phyloP scores from a whole-genome alignment of 2,888 invertebrate species.

The Rhimphoctona megacephalus region DNA sequence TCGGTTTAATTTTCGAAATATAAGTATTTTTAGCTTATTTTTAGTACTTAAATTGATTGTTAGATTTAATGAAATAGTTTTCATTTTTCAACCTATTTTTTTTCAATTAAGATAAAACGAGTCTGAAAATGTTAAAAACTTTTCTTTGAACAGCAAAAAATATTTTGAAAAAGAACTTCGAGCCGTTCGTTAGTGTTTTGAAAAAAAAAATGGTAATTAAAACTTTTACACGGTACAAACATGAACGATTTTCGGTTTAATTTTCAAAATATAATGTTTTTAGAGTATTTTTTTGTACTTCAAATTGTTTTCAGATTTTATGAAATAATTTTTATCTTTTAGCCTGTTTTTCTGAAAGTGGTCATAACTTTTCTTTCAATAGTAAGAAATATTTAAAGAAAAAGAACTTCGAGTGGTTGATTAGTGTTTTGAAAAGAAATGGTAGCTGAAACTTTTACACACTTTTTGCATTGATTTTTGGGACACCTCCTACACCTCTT shows the following conservation, averaged over 20 bases:
- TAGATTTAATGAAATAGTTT: not conserved
- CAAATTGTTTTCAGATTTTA: no score
- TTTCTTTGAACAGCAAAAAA: not conserved
- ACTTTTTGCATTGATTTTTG: not conserved
- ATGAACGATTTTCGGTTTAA: no score
- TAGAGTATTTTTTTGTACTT: no score
- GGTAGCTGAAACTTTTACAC: no score
- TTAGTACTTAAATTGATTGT: not conserved
- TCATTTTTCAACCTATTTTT: not conserved
- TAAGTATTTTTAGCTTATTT: not conserved
- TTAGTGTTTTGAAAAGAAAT: not conserved
- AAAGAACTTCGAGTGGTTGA: no score
- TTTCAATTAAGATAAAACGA: not conserved
- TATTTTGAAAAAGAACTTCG: no score
- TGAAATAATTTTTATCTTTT: no score
- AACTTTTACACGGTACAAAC: no score
- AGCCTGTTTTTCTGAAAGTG: not conserved
- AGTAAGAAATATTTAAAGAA: no score
- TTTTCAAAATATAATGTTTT: no score
- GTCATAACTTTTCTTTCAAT: not conserved
- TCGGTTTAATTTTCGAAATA: not conserved
- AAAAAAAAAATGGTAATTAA: not conserved
- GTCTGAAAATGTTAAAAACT: not conserved
- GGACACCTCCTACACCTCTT: conserved; percentile 53
- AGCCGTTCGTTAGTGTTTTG: not conserved